These are phyloP conservation scores for Calidris pygmaea DNA, from an alignment of 2,113 vertebrate genomes.

Conservation along the genomic window DNA sequence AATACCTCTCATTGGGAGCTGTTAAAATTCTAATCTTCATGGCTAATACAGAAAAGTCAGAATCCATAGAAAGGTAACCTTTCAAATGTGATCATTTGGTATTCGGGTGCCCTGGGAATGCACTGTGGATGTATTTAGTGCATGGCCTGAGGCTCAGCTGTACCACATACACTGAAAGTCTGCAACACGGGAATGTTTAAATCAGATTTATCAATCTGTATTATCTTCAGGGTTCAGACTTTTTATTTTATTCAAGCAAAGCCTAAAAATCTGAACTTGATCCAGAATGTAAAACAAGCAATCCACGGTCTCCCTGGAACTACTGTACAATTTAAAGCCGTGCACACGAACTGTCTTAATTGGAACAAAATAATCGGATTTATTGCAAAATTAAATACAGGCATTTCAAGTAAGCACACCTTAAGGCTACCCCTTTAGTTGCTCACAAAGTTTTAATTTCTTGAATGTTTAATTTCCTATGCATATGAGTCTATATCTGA, in stretches of 20 bases:
- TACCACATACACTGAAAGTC: slow-evolving; percentile 58
- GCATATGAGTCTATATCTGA: slow-evolving; percentile 65
- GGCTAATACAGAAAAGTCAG: slow-evolving; percentile 64
- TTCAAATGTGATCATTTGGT: slow-evolving; percentile 67
- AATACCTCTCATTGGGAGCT: slow-evolving; percentile 62
- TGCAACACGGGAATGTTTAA: slow-evolving; percentile 62
- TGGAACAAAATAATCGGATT: slow-evolving; percentile 68
- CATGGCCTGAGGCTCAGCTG: slow-evolving; percentile 61
- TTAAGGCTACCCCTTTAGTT: slow-evolving; percentile 57
- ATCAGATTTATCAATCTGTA: slow-evolving; percentile 69
- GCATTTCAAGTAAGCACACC: slow-evolving; percentile 69
- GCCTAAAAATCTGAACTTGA: slow-evolving; percentile 71
- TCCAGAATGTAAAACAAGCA: slow-evolving; percentile 75
- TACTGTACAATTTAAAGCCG: slow-evolving; percentile 53
- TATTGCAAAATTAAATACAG: slow-evolving; percentile 61
- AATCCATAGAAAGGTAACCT: slow-evolving; percentile 65
- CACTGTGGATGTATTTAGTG: slow-evolving; percentile 59
- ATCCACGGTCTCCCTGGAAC: slow-evolving; percentile 63
- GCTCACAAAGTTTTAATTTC: slow-evolving; percentile 66
- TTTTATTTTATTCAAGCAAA: slow-evolving; percentile 58
- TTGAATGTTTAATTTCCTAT: slow-evolving; percentile 71
- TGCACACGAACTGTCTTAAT: slow-evolving; percentile 64
- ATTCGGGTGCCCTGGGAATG: slow-evolving; percentile 56
- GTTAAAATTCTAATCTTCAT: slow-evolving; percentile 69
- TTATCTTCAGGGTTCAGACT: slow-evolving; percentile 71